phyloP scores from a whole-genome alignment of 2,113 vertebrate genomes.

The Stigmatopora argus region DNA sequence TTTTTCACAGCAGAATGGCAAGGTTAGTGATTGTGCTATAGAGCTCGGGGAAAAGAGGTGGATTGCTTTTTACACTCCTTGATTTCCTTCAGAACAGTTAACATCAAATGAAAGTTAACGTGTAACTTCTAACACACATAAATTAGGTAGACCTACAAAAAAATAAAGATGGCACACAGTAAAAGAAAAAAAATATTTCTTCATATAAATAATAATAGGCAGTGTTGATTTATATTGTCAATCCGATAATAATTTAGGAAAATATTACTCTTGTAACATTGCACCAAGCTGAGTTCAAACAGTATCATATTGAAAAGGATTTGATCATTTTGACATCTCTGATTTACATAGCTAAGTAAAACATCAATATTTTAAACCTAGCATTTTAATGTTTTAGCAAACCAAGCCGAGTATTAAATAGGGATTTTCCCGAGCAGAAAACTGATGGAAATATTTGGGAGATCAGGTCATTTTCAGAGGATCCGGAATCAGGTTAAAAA shows the following conservation, averaged over 20 bases:
- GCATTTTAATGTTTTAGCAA: no score
- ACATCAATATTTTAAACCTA: no score
- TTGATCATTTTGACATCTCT: no score
- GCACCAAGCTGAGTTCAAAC: background rate
- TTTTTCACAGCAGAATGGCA: constrained; percentile 43
- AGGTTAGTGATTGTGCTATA: constrained; percentile 16
- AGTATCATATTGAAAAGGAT: background rate
- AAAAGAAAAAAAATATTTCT: background rate
- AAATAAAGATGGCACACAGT: background rate
- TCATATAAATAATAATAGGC: background rate
- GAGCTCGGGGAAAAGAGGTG: constrained; percentile 12
- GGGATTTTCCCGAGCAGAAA: no score
- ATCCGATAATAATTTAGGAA: background rate
- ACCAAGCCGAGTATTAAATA: no score
- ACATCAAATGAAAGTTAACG: constrained; percentile 18
- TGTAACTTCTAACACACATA: background rate
- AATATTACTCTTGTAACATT: background rate
- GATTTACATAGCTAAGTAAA: no score
- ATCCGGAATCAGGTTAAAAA: no score
- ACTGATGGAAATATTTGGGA: no score
- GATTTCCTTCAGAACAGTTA: constrained; percentile 33
- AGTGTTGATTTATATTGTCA: background rate
- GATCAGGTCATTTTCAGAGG: no score
- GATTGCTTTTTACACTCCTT: constrained; percentile 35
- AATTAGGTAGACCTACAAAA: background rate